A percentile compares a stretch with the other conserved stretches of the same genome.
phyloP scores from a whole-genome alignment of 2,888 invertebrate species.

The Cremastinae sp. region DNA sequence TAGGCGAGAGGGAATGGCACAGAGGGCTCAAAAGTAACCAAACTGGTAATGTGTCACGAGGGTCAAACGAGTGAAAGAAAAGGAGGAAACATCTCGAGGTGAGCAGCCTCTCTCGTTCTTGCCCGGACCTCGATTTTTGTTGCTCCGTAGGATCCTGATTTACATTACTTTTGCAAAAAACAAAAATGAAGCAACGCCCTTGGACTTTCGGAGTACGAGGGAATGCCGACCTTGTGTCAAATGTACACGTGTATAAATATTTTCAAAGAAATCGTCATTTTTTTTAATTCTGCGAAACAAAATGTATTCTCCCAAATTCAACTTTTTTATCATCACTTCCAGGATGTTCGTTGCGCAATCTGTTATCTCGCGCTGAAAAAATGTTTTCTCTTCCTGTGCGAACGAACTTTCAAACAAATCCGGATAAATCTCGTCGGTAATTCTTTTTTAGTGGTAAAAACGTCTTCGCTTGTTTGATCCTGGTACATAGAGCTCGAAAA shows the following conservation, averaged over 20 bases:
- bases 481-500: no score
- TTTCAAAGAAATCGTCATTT: slow-evolving; percentile 52
- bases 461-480: no score
- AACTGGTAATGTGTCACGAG: background rate
- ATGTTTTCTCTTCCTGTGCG: background rate
- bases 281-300: slow-evolving; percentile 41
- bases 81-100: background rate
- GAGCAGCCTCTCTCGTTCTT: slow-evolving; percentile 3
- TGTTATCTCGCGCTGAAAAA: slow-evolving; percentile 10
- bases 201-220: slow-evolving; percentile 31
- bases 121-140: slow-evolving; percentile 14
- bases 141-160: slow-evolving; percentile 4
- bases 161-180: slow-evolving; percentile 8
- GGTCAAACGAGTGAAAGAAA: slow-evolving; percentile 5
- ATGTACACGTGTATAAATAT: no score
- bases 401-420: background rate
- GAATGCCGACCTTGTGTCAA: slow-evolving; percentile 73
- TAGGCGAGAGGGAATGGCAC: slow-evolving; percentile 4
- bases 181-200: slow-evolving; percentile 7
- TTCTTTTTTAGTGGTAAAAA: background rate
- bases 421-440: background rate
- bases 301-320: background rate
- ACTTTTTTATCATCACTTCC: background rate
- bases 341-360: background rate
- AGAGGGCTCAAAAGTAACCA: slow-evolving; percentile 2